Conservation (phyloP, 2,113 vertebrate species). For the Brachypteracias leptosomus region DNA sequence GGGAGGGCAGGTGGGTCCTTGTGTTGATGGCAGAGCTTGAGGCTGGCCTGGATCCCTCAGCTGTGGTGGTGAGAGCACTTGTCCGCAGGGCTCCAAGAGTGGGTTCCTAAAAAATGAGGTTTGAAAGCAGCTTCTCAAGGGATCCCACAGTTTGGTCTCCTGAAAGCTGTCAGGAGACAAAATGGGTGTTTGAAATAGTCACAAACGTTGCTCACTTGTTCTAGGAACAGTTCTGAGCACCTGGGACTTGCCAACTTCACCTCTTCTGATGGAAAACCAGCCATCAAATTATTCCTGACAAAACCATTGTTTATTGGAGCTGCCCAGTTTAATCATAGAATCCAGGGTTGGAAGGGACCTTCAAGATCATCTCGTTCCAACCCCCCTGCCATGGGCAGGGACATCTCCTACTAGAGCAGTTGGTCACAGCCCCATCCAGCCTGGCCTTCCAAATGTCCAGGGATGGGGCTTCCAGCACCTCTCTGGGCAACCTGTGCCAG, state of each 20-base stretch:
- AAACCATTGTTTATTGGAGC: background rate
- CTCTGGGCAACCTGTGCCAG: too few species aligned
- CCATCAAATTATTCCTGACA: background rate
- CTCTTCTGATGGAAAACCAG: background rate
- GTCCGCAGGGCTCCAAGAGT: background rate
- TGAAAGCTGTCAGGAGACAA: background rate
- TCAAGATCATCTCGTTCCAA: too few species aligned
- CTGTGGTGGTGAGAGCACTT: background rate
- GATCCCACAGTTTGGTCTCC: background rate
- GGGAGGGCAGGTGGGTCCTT: background rate
- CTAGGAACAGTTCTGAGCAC: background rate
- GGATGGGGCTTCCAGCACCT: too few species aligned
- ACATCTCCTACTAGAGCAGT: too few species aligned
- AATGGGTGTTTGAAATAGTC: background rate
- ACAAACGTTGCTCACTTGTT: background rate
- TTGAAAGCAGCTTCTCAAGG: background rate
- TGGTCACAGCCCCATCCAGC: too few species aligned
- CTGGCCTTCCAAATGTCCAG: too few species aligned
- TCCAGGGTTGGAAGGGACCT: too few species aligned
- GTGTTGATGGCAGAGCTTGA: background rate
- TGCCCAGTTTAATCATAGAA: background rate
- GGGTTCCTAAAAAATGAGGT: fast-evolving
- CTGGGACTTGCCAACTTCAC: background rate
- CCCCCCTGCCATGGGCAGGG: too few species aligned
- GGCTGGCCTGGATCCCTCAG: background rate